Percentiles rank a stretch among this genome's conserved stretches.
Evolutionary conservation across 2,113 vertebrate species (phyloP).

Genomic region (Sclerurus mexicanus): DNA sequence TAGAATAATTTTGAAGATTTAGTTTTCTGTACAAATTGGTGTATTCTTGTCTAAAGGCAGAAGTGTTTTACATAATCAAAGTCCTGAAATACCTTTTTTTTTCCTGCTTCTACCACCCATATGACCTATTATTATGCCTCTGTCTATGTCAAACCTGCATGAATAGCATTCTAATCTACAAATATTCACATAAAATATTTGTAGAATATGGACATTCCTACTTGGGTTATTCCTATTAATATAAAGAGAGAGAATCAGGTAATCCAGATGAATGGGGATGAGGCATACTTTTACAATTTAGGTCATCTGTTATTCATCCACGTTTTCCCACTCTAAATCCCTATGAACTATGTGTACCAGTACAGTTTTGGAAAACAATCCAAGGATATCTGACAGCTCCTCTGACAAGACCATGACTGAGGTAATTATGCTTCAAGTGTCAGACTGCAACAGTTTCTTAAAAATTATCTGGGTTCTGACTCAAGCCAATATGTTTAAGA

Average conservation of each 20-base stretch:
- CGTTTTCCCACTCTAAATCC: neutral
- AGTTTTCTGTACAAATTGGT: neutral
- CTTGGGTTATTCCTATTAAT: neutral
- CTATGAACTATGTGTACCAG: neutral
- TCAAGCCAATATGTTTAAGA: neutral
- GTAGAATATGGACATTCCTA: neutral
- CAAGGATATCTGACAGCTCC: neutral
- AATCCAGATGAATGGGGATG: neutral
- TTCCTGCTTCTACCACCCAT: neutral
- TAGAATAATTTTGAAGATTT: neutral
- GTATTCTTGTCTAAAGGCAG: neutral
- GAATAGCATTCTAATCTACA: neutral
- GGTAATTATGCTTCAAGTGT: neutral
- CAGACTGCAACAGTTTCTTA: neutral
- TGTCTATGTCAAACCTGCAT: neutral
- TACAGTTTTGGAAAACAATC: neutral
- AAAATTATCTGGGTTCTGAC: neutral
- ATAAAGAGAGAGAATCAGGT: neutral
- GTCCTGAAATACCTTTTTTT: neutral
- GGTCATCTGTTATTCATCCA: neutral
- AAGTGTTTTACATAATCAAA: neutral
- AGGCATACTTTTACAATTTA: neutral
- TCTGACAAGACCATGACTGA: neutral
- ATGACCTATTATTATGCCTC: neutral
- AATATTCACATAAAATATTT: neutral